Evolutionary conservation across 2,888 invertebrate species (phyloP).

Genomic region (Toxonevra muliebris): DNA sequence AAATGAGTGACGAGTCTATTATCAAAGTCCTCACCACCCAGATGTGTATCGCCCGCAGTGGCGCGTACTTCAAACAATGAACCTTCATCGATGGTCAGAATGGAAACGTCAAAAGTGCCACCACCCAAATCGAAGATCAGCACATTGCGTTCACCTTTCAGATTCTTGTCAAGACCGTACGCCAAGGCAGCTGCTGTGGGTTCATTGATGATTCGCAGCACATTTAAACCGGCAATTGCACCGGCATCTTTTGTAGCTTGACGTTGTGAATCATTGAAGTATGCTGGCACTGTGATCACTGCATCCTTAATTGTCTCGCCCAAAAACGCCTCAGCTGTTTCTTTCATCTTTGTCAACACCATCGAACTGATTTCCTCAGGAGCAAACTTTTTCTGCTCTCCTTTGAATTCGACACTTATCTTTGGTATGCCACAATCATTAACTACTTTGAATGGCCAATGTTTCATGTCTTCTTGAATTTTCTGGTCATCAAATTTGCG

Average conservation of each 20-base stretch:
- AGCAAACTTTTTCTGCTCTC: slow-evolving; percentile 87
- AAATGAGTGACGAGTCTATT: slow-evolving; percentile 87
- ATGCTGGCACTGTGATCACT: slow-evolving; percentile 90
- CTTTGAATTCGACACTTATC: slow-evolving; percentile 86
- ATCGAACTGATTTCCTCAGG: slow-evolving; percentile 91
- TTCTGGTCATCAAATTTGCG: slow-evolving; percentile 87
- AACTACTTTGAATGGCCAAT: slow-evolving; percentile 92
- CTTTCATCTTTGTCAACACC: slow-evolving; percentile 93
- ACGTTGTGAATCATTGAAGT: slow-evolving; percentile 88
- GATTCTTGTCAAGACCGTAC: slow-evolving; percentile 88
- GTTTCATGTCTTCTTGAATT: slow-evolving; percentile 92
- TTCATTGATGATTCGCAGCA: slow-evolving; percentile 91
- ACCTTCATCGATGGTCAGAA: slow-evolving; percentile 92
- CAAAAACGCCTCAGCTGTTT: slow-evolving; percentile 87
- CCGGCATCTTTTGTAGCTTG: slow-evolving; percentile 96
- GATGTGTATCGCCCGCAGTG: slow-evolving; percentile 91
- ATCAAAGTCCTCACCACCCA: slow-evolving; percentile 91
- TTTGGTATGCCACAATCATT: slow-evolving; percentile 83
- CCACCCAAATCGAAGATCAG: slow-evolving; percentile 74
- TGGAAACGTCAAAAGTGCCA: slow-evolving; percentile 95
- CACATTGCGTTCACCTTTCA: slow-evolving; percentile 81
- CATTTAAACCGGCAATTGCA: slow-evolving; percentile 87
- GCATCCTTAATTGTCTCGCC: slow-evolving; percentile 85
- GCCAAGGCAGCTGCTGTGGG: slow-evolving; percentile 93
- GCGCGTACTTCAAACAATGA: slow-evolving; percentile 88